Conservation (phyloP, 2,113 vertebrate species). For the Onychostruthus taczanowskii region DNA sequence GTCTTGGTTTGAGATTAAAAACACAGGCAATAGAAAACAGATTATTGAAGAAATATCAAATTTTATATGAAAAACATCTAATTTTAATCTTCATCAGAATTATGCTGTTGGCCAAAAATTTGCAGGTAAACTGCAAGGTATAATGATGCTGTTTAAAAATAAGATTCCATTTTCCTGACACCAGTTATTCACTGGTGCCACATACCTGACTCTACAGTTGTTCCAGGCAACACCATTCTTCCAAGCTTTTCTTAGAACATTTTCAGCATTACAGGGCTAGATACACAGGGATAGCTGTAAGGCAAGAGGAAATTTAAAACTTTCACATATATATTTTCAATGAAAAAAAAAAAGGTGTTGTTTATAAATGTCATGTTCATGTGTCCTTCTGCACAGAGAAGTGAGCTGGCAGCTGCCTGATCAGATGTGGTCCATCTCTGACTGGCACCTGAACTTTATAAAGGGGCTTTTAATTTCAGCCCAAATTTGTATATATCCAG, state of each 20-base stretch:
- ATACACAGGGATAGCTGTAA: background rate
- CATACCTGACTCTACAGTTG: background rate
- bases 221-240: background rate
- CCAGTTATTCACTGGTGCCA: fast-evolving
- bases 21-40: background rate
- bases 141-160: background rate
- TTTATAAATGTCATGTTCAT: background rate
- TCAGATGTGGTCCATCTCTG: background rate
- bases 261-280: background rate
- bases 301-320: background rate
- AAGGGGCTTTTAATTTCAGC: background rate
- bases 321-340: background rate
- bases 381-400: background rate
- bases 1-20: background rate
- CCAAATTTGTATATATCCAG: background rate
- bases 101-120: background rate
- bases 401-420: background rate
- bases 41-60: background rate
- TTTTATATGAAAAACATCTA: background rate
- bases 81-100: background rate
- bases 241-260: background rate
- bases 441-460: background rate
- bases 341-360: background rate
- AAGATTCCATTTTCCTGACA: background rate
- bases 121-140: background rate